phyloP scores from a whole-genome alignment of 2,888 invertebrate genomes.

The Plagiodera versicolora region DNA sequence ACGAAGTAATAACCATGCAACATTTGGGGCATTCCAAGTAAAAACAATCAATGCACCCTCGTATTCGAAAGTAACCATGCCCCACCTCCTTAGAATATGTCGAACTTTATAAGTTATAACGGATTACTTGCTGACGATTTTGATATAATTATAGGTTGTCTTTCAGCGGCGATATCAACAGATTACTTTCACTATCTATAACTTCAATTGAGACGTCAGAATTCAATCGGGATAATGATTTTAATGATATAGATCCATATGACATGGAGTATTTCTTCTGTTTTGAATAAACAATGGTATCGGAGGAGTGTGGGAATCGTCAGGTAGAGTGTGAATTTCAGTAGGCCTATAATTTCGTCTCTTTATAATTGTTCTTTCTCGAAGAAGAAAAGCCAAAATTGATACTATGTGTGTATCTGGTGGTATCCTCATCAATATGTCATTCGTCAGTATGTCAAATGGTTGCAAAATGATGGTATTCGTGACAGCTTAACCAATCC shows the following conservation, averaged over 20 bases:
- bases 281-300: neutral
- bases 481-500: too few species aligned
- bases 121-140: slow-evolving; percentile 7
- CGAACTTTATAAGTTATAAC: neutral
- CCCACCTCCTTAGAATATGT: neutral
- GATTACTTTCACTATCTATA: slow-evolving; percentile 4
- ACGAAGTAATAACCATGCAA: too few species aligned
- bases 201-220: slow-evolving; percentile 7
- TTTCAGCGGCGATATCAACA: slow-evolving; percentile 4
- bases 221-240: neutral
- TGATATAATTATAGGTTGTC: slow-evolving; percentile 12
- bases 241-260: neutral
- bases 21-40: too few species aligned
- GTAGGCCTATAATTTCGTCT: neutral
- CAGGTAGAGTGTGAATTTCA: neutral
- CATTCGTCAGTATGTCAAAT: too few species aligned
- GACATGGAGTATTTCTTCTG: neutral
- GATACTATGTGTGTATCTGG: too few species aligned
- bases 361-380: too few species aligned
- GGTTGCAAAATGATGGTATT: too few species aligned
- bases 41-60: neutral
- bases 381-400: too few species aligned
- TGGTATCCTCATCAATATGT: too few species aligned
- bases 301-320: neutral
- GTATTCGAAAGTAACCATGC: neutral